Evolutionary conservation across 2,797 vertebrate genomes (phyloP).

Genomic region (Diceros bicornis): DNA sequence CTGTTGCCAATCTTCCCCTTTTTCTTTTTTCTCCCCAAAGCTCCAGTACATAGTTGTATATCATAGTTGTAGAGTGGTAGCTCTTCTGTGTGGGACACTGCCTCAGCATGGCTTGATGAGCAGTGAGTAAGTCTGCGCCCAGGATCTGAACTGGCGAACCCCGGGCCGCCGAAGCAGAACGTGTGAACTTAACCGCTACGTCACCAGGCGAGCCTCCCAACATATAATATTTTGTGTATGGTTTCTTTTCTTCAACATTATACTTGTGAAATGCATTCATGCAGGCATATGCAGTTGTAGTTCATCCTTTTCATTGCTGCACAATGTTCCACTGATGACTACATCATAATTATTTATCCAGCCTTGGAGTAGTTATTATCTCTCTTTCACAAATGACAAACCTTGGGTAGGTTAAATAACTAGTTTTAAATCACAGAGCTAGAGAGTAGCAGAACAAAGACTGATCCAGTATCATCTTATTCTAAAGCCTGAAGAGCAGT

Average conservation of each 20-base stretch:
- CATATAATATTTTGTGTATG: neutral
- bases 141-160: too few relatives aligned
- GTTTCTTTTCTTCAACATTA: neutral
- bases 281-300: neutral
- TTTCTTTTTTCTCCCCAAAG: too few relatives aligned
- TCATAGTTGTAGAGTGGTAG: too few relatives aligned
- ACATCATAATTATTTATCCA: neutral
- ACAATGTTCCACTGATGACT: neutral
- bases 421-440: neutral
- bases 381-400: conserved; percentile 14
- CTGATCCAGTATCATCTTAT: neutral
- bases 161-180: too few relatives aligned
- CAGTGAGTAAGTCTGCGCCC: too few relatives aligned
- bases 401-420: neutral
- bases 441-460: neutral
- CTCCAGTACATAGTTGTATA: too few relatives aligned
- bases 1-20: too few relatives aligned
- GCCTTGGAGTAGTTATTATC: neutral
- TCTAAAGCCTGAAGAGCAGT: neutral
- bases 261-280: neutral
- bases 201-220: too few relatives aligned
- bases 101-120: too few relatives aligned
- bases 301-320: neutral
- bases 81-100: too few relatives aligned
- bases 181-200: too few relatives aligned